Conservation (phyloP, 1,140 invertebrate genomes). For the Nephila pilipes region DNA sequence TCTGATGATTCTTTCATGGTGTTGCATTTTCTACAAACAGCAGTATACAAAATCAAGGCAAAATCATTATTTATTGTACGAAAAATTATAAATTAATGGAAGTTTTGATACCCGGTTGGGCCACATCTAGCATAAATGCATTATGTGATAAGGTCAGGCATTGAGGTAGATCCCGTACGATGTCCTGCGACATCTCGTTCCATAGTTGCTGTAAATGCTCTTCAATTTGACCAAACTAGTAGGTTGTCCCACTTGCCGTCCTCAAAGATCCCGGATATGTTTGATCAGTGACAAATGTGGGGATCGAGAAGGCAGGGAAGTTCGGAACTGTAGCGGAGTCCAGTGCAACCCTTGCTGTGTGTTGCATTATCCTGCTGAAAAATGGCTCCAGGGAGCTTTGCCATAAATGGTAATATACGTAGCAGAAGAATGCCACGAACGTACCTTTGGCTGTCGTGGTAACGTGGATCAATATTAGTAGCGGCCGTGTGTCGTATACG, state of each 20-base stretch:
- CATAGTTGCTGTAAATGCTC: not conserved
- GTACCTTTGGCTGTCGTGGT: not conserved
- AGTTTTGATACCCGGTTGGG: not conserved
- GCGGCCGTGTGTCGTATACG: not conserved
- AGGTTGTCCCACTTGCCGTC: not conserved
- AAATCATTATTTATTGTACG: not conserved
- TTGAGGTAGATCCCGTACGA: not conserved
- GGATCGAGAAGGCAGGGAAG: not conserved
- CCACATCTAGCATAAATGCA: not conserved
- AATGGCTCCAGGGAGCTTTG: not conserved
- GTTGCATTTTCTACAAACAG: too few relatives aligned
- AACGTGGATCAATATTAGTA: not conserved
- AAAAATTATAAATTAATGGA: not conserved
- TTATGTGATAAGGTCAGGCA: not conserved
- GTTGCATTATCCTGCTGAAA: not conserved
- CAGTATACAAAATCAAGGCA: not conserved
- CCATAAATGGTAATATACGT: too few relatives aligned
- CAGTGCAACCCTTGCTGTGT: not conserved
- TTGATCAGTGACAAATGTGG: not conserved
- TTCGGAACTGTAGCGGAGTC: not conserved
- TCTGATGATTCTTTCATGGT: too few relatives aligned
- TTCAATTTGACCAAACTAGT: not conserved
- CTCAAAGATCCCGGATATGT: not conserved
- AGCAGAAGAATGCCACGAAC: not conserved
- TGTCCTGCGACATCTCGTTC: constrained; percentile 4